phyloP scores from a whole-genome alignment of 2,888 invertebrate species.

The Tetragonula carbonaria region DNA sequence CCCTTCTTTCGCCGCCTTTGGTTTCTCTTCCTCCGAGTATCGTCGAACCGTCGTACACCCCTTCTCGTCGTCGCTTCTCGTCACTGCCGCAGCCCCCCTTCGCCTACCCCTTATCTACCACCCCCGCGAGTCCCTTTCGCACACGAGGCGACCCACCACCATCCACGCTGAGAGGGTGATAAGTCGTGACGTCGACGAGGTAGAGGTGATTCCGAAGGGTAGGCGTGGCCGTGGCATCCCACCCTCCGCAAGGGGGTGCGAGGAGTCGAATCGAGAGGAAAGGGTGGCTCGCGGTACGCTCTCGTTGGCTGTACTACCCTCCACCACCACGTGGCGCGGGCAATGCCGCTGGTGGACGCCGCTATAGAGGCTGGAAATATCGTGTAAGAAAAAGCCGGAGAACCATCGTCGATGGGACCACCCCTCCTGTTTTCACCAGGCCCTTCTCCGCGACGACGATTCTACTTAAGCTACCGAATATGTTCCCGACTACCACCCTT shows the following conservation, averaged over 20 bases:
- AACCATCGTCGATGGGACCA: slow-evolving; percentile 52
- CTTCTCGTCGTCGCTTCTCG: slow-evolving; percentile 45
- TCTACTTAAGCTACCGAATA: slow-evolving; percentile 68
- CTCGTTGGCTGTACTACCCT: slow-evolving; percentile 78
- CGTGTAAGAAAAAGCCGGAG: slow-evolving; percentile 69
- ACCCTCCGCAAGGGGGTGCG: slow-evolving; percentile 64
- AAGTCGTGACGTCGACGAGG: slow-evolving; percentile 83
- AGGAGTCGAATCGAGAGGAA: slow-evolving; percentile 63
- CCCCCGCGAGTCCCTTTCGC: slow-evolving; percentile 17
- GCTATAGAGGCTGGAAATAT: slow-evolving; percentile 65
- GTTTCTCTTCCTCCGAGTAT: slow-evolving; percentile 45
- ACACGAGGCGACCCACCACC: slow-evolving; percentile 48
- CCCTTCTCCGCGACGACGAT: slow-evolving; percentile 60
- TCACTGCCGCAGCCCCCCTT: no score
- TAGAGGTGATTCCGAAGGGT: slow-evolving; percentile 79
- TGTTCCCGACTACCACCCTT: slow-evolving; percentile 39
- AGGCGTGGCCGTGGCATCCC: slow-evolving; percentile 78
- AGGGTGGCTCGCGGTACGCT: slow-evolving; percentile 74
- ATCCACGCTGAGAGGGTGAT: slow-evolving; percentile 80
- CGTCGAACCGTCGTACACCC: slow-evolving; percentile 21
- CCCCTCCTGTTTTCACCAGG: slow-evolving; percentile 34
- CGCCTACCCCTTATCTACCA: background rate
- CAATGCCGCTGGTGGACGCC: slow-evolving; percentile 61
- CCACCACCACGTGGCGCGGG: slow-evolving; percentile 69
- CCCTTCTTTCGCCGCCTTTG: slow-evolving; percentile 49